Base-by-base conservation (phyloP, 1,140 invertebrate genomes). In the Drosophila varians region DNA sequence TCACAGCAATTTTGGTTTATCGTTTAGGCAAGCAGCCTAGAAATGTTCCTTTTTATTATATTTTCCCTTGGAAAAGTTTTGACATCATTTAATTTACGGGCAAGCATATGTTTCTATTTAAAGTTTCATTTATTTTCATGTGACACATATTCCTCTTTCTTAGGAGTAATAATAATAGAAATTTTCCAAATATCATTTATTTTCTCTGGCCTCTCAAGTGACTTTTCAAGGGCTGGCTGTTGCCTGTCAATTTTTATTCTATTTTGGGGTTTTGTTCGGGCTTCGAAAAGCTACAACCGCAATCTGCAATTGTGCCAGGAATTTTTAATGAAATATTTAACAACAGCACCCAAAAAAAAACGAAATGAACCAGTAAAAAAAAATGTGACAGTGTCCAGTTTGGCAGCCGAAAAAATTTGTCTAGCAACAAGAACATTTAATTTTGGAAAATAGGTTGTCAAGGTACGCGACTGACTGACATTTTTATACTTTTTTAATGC, bases 251-350 rank as follows among this genome's bases (percentile, higher is more conserved):
- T 19, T 43, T 19, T 19, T 45, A 16, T 53, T 66, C 14, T 42
- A 34, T 34, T 65, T 25, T 4, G 34, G 19, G 12, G 4, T 42
- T 26, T 14, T 26, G 8, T 31, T 64, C 28, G 6, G 12, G 48
- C 6, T 18, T 18, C 12, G 23, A 38, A 31, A 14, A 49, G 34
- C 12, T 46, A 70, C 43, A 38, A 31, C 45, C 38, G 36, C 52
- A 45, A 56, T 77, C 56, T 74, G 57, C 46, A 74, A 53, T 65
- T 82, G 74, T 70, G 74, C 34, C 5, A 55, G 46, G 64, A 84
- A 83, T 83, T 74, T 84, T 65, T 71, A 83, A 74, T 84, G 74
- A 84, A 84, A 71, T 58, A 66, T 65, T 74, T 61, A 55, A 57
- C 47, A 38, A 16, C 65, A 57, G 68, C 54, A 14, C 40, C 48